A percentile compares a stretch with the other conserved stretches of the same genome.
Conservation (phyloP, 1,140 invertebrate species). For the Drosophila navojoa region DNA sequence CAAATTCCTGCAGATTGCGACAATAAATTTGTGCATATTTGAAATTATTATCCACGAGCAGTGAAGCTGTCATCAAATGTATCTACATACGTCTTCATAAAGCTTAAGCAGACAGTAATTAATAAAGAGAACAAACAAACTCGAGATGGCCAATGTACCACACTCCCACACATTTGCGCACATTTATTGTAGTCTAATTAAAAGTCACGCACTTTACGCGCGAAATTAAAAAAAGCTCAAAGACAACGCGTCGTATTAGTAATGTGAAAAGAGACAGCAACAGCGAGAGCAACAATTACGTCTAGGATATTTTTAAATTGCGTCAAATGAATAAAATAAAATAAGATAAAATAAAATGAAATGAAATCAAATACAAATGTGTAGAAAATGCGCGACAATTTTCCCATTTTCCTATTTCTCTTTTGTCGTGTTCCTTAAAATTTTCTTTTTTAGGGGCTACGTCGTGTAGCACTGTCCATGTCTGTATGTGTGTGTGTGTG, state of each 20-base stretch:
- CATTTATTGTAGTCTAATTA: constrained; percentile 80
- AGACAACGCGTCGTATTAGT: constrained; percentile 77
- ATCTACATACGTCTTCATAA: constrained; percentile 1
- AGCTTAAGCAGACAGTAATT: constrained; percentile 5
- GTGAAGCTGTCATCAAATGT: constrained; percentile 1
- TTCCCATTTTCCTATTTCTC: constrained; percentile 60
- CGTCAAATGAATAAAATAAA: constrained; percentile 60
- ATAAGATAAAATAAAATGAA: constrained; percentile 7
- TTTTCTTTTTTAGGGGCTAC: constrained; percentile 41
- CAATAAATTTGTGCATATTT: neutral
- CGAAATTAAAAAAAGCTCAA: constrained; percentile 65
- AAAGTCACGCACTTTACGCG: constrained; percentile 77
- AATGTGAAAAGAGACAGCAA: constrained; percentile 56
- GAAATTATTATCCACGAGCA: constrained; percentile 3
- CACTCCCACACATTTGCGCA: constrained; percentile 55
- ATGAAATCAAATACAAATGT: constrained; percentile 30
- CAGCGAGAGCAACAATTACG: constrained; percentile 59
- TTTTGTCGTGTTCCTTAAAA: constrained; percentile 28
- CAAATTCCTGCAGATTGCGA: neutral
- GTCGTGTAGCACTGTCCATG: constrained; percentile 64
- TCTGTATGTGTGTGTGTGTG: constrained; percentile 29
- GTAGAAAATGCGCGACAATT: constrained; percentile 64
- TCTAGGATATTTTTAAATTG: constrained; percentile 78
- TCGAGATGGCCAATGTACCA: neutral
- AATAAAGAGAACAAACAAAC: neutral